phyloP scores from a whole-genome alignment of 2,797 vertebrate species.

The Peromyscus nudipes region DNA sequence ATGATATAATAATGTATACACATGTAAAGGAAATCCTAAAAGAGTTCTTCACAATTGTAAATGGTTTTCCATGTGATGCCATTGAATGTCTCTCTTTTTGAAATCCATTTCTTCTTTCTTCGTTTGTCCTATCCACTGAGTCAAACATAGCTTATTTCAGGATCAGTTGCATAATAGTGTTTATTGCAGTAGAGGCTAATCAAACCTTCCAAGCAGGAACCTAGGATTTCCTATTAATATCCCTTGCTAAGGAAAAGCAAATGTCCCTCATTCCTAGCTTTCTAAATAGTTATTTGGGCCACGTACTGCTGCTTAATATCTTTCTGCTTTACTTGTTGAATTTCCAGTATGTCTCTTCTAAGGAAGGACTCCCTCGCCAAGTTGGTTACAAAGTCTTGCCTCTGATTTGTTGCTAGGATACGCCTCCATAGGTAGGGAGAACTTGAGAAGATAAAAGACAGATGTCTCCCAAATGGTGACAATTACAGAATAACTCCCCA shows the following conservation, averaged over 20 bases:
- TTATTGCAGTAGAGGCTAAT: neutral
- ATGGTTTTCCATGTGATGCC: neutral
- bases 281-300: neutral
- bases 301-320: neutral
- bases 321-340: neutral
- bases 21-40: neutral
- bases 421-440: conserved; percentile 12
- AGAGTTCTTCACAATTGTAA: neutral
- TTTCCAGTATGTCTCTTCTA: neutral
- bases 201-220: neutral
- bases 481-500: conserved; percentile 42
- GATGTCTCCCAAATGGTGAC: conserved; percentile 55
- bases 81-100: neutral
- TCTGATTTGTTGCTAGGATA: conserved; percentile 41
- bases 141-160: neutral
- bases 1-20: conserved; percentile 9
- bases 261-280: neutral
- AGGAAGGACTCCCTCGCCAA: neutral
- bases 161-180: neutral
- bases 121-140: neutral
- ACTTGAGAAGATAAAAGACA: conserved; percentile 56
- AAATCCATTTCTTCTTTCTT: conserved; percentile 34
- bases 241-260: conserved; percentile 16
- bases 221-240: neutral
- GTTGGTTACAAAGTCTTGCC: conserved; percentile 46